A percentile compares a stretch with the other conserved stretches of the same genome.
phyloP scores from a whole-genome alignment of 2,797 vertebrate genomes.

The Arnoldichthys spilopterus region DNA sequence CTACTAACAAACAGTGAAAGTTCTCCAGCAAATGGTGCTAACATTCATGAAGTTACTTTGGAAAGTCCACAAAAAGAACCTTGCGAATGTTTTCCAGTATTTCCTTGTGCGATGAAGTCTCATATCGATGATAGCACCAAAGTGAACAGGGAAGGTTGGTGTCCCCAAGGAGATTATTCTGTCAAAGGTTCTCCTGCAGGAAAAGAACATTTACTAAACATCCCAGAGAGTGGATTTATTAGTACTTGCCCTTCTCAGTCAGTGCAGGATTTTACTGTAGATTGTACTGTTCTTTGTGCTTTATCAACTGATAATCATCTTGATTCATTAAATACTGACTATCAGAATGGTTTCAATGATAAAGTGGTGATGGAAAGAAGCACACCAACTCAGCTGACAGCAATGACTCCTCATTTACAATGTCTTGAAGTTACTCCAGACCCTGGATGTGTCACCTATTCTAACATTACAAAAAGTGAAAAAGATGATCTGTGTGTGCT shows the following conservation, averaged over 20 bases:
- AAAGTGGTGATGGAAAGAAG: constrained; percentile 2
- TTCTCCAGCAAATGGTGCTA: constrained; percentile 5
- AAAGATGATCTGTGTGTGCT: neutral
- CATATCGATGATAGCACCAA: neutral
- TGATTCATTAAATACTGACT: constrained; percentile 18
- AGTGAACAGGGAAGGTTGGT: neutral
- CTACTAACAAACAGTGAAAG: constrained; percentile 32
- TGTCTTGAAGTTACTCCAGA: neutral
- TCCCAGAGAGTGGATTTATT: neutral
- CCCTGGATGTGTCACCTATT: neutral
- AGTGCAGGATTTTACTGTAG: neutral
- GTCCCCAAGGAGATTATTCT: neutral
- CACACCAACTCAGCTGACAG: neutral
- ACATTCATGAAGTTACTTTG: constrained; percentile 18
- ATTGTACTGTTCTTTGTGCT: neutral
- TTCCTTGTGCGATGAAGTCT: neutral
- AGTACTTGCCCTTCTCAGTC: neutral
- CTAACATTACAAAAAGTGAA: neutral
- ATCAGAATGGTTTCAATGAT: neutral
- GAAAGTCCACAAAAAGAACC: neutral
- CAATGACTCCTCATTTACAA: constrained; percentile 1
- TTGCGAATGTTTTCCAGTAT: neutral
- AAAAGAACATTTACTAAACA: neutral
- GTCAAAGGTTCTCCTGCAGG: neutral
- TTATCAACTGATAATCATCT: constrained; percentile 12